phyloP scores from a whole-genome alignment of 2,113 vertebrate genomes.

The Candoia aspera region DNA sequence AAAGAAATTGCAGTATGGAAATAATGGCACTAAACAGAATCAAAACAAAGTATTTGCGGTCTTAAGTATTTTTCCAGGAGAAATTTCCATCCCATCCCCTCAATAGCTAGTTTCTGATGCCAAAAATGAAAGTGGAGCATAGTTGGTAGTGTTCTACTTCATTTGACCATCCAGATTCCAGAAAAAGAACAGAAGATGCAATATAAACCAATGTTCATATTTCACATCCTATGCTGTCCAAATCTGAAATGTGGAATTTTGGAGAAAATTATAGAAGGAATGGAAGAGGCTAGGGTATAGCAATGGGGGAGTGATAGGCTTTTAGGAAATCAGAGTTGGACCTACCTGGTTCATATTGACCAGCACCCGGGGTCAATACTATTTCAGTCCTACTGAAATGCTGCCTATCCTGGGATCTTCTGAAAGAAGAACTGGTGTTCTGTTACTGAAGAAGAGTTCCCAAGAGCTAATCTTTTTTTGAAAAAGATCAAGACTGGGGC shows the following conservation, averaged over 20 bases:
- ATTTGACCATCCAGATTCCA: neutral
- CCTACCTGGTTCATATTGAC: neutral
- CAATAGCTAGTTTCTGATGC: neutral
- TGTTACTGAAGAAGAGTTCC: neutral
- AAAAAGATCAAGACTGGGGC: neutral
- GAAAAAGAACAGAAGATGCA: neutral
- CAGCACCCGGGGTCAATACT: neutral
- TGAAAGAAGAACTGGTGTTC: neutral
- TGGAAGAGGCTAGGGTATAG: neutral
- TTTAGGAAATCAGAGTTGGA: neutral
- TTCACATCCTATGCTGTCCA: neutral
- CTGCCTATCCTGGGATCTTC: neutral
- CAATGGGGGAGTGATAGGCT: no score
- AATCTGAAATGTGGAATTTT: neutral
- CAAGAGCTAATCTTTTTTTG: neutral
- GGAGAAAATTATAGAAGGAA: neutral
- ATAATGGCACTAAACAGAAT: neutral
- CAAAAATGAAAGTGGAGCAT: neutral
- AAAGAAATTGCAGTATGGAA: neutral
- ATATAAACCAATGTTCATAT: neutral
- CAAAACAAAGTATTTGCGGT: neutral
- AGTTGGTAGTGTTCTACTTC: neutral
- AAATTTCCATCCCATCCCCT: neutral
- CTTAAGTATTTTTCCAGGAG: neutral
- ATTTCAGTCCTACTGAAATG: neutral